phyloP scores from a whole-genome alignment of 2,113 vertebrate species.

The Aleadryas rufinucha region DNA sequence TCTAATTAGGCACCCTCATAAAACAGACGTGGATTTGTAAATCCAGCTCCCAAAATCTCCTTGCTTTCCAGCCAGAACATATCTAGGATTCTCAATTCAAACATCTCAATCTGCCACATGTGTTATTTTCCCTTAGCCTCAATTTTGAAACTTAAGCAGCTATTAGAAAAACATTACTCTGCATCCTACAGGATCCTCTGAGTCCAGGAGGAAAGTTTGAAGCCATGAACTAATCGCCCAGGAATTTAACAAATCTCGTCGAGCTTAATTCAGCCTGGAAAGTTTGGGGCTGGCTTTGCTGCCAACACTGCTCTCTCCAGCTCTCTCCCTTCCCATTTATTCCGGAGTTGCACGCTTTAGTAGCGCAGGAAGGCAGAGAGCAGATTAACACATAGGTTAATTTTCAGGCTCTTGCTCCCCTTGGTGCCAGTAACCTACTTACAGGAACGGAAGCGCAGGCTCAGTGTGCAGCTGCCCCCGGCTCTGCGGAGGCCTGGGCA shows the following conservation, averaged over 20 bases:
- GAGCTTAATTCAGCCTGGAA: neutral
- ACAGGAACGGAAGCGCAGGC: neutral
- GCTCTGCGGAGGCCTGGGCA: neutral
- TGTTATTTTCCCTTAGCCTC: neutral
- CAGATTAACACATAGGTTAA: neutral
- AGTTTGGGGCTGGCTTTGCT: neutral
- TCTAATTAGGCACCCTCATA: neutral
- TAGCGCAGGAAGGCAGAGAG: neutral
- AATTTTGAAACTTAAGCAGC: neutral
- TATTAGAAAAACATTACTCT: neutral
- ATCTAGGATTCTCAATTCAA: neutral
- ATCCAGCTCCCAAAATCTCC: neutral
- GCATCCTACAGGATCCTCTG: neutral
- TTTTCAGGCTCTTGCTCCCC: neutral
- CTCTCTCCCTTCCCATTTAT: neutral
- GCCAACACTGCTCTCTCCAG: neutral
- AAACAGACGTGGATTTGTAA: neutral
- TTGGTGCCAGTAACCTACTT: neutral
- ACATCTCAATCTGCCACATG: neutral
- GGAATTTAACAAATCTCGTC: neutral
- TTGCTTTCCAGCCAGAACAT: neutral
- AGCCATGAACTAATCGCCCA: neutral
- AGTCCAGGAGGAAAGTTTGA: neutral
- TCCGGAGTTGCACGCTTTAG: neutral
- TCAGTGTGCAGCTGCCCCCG: neutral